Conservation (phyloP, 2,113 vertebrate species). For the Bufo gargarizans region DNA sequence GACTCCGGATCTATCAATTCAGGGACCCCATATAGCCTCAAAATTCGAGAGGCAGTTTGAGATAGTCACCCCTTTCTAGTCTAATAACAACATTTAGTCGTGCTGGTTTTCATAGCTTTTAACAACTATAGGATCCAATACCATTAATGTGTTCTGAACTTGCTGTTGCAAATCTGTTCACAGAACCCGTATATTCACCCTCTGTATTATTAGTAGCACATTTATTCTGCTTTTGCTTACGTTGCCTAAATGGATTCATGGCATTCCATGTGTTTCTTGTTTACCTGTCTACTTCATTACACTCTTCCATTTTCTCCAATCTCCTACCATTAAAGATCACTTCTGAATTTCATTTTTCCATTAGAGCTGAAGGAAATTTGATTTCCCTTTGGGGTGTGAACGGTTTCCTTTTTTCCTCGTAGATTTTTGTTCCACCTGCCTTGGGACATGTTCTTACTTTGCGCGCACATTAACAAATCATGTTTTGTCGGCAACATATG, state of each 20-base stretch:
- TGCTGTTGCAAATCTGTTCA: neutral
- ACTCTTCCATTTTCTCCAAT: neutral
- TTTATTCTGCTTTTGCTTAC: neutral
- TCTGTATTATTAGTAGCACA: neutral
- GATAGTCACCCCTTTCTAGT: too few relatives aligned
- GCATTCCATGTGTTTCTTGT: neutral
- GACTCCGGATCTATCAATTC: too few relatives aligned
- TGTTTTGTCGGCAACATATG: neutral
- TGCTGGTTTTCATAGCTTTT: too few relatives aligned
- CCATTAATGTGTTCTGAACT: neutral
- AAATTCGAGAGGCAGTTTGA: too few relatives aligned
- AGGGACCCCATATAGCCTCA: too few relatives aligned
- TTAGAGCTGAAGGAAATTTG: neutral
- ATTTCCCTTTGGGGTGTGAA: slow-evolving; percentile 11
- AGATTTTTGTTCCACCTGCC: neutral
- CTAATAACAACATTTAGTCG: too few relatives aligned
- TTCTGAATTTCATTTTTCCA: neutral
- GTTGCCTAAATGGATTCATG: neutral
- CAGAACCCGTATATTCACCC: neutral
- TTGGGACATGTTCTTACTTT: neutral
- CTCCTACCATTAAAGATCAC: neutral
- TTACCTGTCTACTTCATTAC: neutral
- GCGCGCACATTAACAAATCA: neutral
- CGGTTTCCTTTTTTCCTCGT: neutral
- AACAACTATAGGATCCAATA: neutral